These are phyloP conservation scores for Talpa occidentalis DNA, from an alignment of 2,113 vertebrate species.

Conservation along the genomic window DNA sequence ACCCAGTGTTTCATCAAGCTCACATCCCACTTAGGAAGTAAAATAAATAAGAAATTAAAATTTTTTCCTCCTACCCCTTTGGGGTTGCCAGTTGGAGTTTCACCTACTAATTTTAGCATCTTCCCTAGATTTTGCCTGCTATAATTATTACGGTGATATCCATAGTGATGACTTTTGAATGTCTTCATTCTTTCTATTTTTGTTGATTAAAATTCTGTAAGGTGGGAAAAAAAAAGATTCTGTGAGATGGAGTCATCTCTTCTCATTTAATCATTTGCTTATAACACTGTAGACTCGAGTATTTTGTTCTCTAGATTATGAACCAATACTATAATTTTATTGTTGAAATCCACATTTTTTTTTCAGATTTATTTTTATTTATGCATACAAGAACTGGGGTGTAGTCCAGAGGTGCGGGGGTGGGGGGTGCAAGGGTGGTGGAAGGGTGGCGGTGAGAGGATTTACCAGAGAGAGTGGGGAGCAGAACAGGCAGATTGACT, in stretches of 20 bases:
- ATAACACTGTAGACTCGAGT: background rate
- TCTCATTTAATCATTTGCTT: background rate
- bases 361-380: too few relatives aligned
- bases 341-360: background rate
- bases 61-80: background rate
- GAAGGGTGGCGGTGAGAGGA: too few relatives aligned
- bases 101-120: background rate
- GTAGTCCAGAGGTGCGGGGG: too few relatives aligned
- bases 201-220: conserved; percentile 25
- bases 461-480: too few relatives aligned
- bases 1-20: background rate
- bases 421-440: too few relatives aligned
- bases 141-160: background rate
- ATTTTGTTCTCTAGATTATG: conserved; percentile 4
- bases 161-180: background rate
- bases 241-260: background rate
- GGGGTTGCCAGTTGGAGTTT: background rate
- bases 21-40: background rate
- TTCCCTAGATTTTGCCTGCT: background rate
- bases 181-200: background rate
- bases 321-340: background rate
- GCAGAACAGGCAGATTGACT: too few relatives aligned
- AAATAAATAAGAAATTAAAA: background rate
- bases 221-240: background rate
- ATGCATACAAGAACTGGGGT: too few relatives aligned